These are phyloP conservation scores for Staurois parvus DNA, from an alignment of 2,797 vertebrate genomes.

Conservation along the genomic window DNA sequence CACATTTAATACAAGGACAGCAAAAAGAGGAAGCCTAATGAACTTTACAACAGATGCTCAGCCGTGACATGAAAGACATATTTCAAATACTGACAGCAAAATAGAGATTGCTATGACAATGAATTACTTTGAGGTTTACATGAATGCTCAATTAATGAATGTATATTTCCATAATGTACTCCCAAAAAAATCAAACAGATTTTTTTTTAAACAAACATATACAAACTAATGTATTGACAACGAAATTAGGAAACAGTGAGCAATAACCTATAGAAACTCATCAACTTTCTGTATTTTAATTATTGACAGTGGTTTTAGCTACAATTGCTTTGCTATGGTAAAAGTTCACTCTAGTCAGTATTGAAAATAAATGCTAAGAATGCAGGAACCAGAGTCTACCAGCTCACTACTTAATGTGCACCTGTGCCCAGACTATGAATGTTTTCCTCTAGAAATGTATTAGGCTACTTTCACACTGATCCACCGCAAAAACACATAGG, in stretches of 20 bases:
- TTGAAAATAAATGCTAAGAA: no score
- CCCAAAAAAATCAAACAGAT: background rate
- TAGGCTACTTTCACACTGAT: no score
- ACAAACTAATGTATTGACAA: background rate
- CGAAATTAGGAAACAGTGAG: no score
- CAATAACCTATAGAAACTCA: background rate
- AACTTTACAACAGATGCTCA: constrained; percentile 9
- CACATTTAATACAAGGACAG: background rate
- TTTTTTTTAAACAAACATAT: background rate
- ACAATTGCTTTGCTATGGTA: no score
- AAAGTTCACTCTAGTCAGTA: no score
- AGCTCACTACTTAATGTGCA: no score
- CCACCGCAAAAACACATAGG: no score
- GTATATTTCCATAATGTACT: background rate
- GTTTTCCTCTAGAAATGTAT: no score
- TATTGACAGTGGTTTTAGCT: no score
- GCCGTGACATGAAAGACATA: constrained; percentile 17
- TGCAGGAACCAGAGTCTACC: no score
- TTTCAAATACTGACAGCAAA: background rate
- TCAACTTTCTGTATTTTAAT: no score
- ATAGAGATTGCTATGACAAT: background rate
- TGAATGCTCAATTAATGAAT: background rate
- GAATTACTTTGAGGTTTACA: background rate
- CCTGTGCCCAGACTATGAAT: no score
- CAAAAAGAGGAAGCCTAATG: constrained; percentile 7